Conservation (phyloP, 2,113 vertebrate species). For the Grantiella picta region DNA sequence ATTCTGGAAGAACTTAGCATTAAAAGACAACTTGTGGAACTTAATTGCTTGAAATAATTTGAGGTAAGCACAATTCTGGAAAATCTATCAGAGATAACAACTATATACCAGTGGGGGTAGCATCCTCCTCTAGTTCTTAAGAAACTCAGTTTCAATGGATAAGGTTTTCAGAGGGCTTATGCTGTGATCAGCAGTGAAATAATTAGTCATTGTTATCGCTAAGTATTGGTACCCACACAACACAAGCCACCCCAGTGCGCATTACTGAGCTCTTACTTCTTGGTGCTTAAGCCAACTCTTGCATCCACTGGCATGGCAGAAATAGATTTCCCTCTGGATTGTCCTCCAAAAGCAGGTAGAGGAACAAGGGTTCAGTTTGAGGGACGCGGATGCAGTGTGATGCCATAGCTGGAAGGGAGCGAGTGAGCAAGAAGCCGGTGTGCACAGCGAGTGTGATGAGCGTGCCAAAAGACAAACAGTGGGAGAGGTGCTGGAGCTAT, state of each 20-base stretch:
- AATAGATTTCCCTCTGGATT: neutral
- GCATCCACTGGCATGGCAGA: neutral
- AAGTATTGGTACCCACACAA: neutral
- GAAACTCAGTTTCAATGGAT: neutral
- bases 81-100: neutral
- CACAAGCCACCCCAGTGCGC: neutral
- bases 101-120: neutral
- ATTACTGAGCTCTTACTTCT: neutral
- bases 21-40: neutral
- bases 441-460: neutral
- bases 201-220: neutral
- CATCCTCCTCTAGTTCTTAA: neutral
- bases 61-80: neutral
- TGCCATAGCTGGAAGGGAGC: fast-evolving
- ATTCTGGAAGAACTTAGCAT: neutral
- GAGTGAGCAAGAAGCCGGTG: fast-evolving
- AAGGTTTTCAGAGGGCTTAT: neutral
- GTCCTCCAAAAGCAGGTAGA: neutral
- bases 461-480: neutral
- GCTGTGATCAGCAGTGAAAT: neutral
- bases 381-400: neutral
- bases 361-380: neutral
- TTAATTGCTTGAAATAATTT: slow-evolving; percentile 25
- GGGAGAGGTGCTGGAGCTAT: neutral
- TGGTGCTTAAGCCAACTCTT: neutral